Evolutionary conservation across 2,797 vertebrate genomes (phyloP), one percentile per base, ranked within the genome.

Genomic region (Atherinosoma microstoma): DNA sequence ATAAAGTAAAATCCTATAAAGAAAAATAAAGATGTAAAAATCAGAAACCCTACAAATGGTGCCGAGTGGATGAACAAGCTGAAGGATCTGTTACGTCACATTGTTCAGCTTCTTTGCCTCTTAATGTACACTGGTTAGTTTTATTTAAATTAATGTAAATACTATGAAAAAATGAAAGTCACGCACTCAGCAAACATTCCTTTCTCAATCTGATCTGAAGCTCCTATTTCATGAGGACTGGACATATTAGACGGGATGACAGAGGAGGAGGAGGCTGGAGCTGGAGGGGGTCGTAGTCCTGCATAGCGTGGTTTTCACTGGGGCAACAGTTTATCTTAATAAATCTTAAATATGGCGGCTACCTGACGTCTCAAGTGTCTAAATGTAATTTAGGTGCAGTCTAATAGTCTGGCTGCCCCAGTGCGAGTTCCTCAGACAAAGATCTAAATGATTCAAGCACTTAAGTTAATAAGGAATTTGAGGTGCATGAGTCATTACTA

Each of bases 141-240:
- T 80, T 15, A 15, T 58, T 92, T 98, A 97, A 97, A 97, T 97
- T 96, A 96, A 96, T 94, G 96, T 95, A 96, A 96, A 97, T 96
- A 97, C 96, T 95, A 96, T 95, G 93, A 94, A 86, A 87, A 91
- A 90, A 92, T 64, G 94, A 92, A 96, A 95, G 94, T 97, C 87
- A 96, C 96, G 96, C 95, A 94, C 93, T 95, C 93, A 92, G 94
- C 94, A 95, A 94, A 89, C 90, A 91, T 95, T 95, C 93, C 93
- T 93, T 93, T 92, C 60, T 80, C 92, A 92, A 76, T 82, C 68
- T 87, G 80, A 91, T 94, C 93, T 93, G 93, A 92, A 85, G 93
- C 91, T 94, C 90, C 84, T 92, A 93, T 90, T 70, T 88, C 79
- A 82, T 47, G 64, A 64, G 67, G 79, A 69, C 47, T 58, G 78